Evolutionary conservation across 2,113 vertebrate species (phyloP), one percentile per base, ranked within the genome.

Genomic region (Halcyon malimbica): DNA sequence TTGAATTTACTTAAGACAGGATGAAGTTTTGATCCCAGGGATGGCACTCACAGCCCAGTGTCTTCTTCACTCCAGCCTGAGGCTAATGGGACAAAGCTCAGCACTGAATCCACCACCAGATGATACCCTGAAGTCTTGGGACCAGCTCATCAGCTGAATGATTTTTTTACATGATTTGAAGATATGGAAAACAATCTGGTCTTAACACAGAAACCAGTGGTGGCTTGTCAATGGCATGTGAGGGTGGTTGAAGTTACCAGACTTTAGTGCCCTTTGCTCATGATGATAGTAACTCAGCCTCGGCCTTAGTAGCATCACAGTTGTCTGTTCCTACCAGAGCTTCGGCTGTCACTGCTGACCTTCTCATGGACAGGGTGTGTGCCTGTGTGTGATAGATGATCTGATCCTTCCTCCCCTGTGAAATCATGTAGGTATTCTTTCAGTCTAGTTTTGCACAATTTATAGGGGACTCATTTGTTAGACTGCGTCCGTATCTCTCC

Each of bases 141-240:
- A 92, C 31, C 50, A 88, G 37, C 46, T 94, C 41, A 76, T 96
- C 68, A 79, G 35, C 83, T 65, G 53, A 89, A 48, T 10, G n/a
- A 59, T 25, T 46, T 71, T 74, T 76, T 95, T 84, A 76, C 41
- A 46, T 50, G 11, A 68, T 60, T 84, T 84, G 77, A 92, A 65
- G 76, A 84, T 87, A 51, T 88, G 29, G 83, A 89, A 83, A 94
- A 57, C 48, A 41, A 39, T 53, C 35, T 64, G 57, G 14, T 59
- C 69, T 89, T 19, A 75, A 54, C 60, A 84, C 7, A 79, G 76
- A 88, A 80, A 85, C 4, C 50, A 91, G 63, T 6, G 71, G 76
- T 63, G 74, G 44, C 12, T 91, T 73, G 91, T 54, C 67, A 80
- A 4, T 15, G 62, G 53, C 29, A 19, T 7, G 11, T 84, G 73